Base-by-base conservation (phyloP, 2,888 invertebrate species). In the Melieria crassipennis region DNA sequence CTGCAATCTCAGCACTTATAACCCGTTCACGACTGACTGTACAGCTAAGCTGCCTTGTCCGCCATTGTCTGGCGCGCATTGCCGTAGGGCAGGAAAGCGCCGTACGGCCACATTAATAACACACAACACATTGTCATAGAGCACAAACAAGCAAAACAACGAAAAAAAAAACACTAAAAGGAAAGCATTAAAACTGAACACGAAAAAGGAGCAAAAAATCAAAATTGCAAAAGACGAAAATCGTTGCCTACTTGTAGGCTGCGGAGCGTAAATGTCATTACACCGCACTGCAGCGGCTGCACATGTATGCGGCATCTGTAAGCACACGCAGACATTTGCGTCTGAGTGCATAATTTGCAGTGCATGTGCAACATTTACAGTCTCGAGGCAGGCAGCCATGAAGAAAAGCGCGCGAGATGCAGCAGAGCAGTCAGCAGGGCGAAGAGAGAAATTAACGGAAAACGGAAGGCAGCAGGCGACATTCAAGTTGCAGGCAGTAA, bases 301-400 rank as follows among this genome's bases (percentile, higher is more conserved):
- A 57, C 56, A 71, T 57, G 30, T 56, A n/a, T 63, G 50, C 46
- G n/a, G 46, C 52, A 63, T 16, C 0, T 56, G 30, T 47, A 43
- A 6, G 10, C 50, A 46, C 55, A 13, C 52, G 50, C 46, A 70
- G 69, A 70, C 79, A 82, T 80, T 82, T 81, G 78, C 62, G 48
- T 42, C 63, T 63, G 81, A 81, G 81, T 80, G 79, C 71, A 71
- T 81, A 82, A 81, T 82, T 81, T 82, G 82, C 82, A 80, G 79
- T 82, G 81, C 80, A 82, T 82, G 30, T 30, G 81, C 81, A 80
- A 82, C 82, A 77, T 76, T 73, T 64, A 72, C 65, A 74, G 79
- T 76, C 73, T 43, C 30, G 62, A 57, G 62, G 63, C 56, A 56
- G 48, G 63, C 57, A 57, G 42, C 11, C 46, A 7, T 69, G 46